These are phyloP conservation scores for Acrocyrtus sp. DNA, from an alignment of 2,888 invertebrate genomes.

Conservation along the genomic window DNA sequence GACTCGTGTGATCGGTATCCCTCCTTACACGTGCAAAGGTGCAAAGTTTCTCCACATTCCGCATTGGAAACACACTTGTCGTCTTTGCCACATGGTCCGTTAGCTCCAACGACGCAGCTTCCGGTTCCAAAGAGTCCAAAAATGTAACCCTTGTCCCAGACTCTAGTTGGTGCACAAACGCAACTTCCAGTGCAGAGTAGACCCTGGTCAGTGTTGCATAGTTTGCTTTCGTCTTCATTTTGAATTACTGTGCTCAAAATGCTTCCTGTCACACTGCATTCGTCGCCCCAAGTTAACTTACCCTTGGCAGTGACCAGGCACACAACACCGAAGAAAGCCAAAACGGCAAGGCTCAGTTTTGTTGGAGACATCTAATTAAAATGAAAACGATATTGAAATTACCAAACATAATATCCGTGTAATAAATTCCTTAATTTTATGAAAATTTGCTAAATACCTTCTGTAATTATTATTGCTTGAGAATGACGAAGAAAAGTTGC, in stretches of 20 bases:
- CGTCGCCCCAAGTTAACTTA: constrained; percentile 25
- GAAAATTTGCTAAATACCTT: too few relatives aligned
- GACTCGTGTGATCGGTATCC: constrained; percentile 20
- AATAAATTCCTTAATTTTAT: too few relatives aligned
- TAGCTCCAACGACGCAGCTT: constrained; percentile 23
- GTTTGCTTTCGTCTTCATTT: constrained; percentile 25
- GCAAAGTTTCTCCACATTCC: constrained; percentile 26
- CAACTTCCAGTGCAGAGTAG: constrained; percentile 26
- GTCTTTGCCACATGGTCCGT: constrained; percentile 21
- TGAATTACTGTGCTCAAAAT: constrained; percentile 7
- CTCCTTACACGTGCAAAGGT: constrained; percentile 17
- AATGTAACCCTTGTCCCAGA: constrained; percentile 34
- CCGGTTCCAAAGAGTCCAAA: constrained; percentile 35
- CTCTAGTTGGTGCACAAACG: constrained; percentile 14
- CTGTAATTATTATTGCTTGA: too few relatives aligned
- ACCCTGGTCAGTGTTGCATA: constrained; percentile 33
- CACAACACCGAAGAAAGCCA: constrained; percentile 27
- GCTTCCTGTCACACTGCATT: constrained; percentile 17
- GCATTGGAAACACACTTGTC: constrained; percentile 33
- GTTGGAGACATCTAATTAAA: constrained; percentile 28
- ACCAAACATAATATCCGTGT: too few relatives aligned
- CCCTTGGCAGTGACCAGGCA: constrained; percentile 29
- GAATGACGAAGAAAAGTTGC: too few relatives aligned
- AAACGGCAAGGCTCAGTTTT: constrained; percentile 25
- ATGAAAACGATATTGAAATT: too few relatives aligned